These are phyloP conservation scores for Egretta garzetta DNA, from an alignment of 2,113 vertebrate species.

Conservation along the genomic window DNA sequence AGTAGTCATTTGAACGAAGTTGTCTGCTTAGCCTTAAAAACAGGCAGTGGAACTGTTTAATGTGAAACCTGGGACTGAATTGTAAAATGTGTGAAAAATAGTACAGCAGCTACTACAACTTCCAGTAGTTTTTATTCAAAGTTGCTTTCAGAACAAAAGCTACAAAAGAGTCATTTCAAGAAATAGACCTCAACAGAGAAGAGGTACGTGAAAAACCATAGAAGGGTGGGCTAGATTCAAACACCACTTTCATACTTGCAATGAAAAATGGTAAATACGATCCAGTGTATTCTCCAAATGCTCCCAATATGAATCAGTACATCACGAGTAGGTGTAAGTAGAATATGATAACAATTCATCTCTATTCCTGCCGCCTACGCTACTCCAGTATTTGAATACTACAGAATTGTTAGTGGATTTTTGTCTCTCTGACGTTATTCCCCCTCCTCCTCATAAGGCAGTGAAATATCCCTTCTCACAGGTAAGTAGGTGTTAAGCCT, in stretches of 20 bases:
- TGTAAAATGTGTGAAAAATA: background rate
- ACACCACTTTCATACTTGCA: background rate
- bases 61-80: background rate
- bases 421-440: background rate
- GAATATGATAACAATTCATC: background rate
- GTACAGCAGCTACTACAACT: background rate
- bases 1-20: constrained; percentile 52
- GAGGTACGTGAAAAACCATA: background rate
- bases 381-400: constrained; percentile 31
- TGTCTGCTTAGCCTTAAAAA: constrained; percentile 50
- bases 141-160: constrained; percentile 36
- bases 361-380: background rate
- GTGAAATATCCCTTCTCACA: background rate
- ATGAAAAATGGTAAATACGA: background rate
- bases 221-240: background rate
- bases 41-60: constrained; percentile 24
- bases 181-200: background rate
- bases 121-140: constrained; percentile 15
- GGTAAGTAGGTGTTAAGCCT: background rate
- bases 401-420: constrained; percentile 13
- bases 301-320: constrained; percentile 1
- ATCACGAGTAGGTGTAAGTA: constrained; percentile 41
- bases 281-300: background rate
- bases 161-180: constrained; percentile 29
- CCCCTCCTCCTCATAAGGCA: constrained; percentile 6